A percentile compares a stretch with the other conserved stretches of the same genome.
Conservation (phyloP, 2,888 invertebrate genomes). For the Hemicrepidius hirtus region DNA sequence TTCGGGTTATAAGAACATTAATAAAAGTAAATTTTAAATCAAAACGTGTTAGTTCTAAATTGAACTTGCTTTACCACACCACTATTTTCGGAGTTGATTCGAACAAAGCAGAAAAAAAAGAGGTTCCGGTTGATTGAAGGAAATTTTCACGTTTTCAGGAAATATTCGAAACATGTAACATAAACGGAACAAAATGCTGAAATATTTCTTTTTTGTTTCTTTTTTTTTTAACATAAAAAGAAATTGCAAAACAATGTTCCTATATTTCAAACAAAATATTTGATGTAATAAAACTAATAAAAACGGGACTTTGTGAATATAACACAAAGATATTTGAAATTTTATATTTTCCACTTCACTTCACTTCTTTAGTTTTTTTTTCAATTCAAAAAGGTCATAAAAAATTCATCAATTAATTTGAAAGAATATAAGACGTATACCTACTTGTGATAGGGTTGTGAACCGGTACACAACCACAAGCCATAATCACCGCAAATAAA, state of each 20-base stretch:
- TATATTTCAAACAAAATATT: not conserved
- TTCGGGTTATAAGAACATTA: not conserved
- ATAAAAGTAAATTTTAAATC: not conserved
- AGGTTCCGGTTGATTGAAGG: slow-evolving; percentile 5
- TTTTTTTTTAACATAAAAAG: not conserved
- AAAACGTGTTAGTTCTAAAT: not conserved
- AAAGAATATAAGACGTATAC: too few relatives aligned
- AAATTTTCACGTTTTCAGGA: slow-evolving; percentile 1
- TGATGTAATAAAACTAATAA: not conserved
- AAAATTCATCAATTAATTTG: too few relatives aligned
- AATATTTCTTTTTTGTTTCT: not conserved
- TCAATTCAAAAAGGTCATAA: too few relatives aligned
- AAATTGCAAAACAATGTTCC: slow-evolving; percentile 3
- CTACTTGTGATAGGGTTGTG: too few relatives aligned
- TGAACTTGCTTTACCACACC: too few relatives aligned
- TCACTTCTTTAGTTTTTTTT: too few relatives aligned
- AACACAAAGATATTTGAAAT: too few relatives aligned
- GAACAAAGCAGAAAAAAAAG: not conserved
- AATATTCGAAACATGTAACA: not conserved
- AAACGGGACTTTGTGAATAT: too few relatives aligned
- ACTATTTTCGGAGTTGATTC: slow-evolving; percentile 1
- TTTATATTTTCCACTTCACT: too few relatives aligned
- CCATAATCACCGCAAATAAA: too few relatives aligned
- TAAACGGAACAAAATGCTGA: not conserved
- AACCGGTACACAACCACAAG: too few relatives aligned